Evolutionary conservation across 2,797 vertebrate genomes (phyloP).

Genomic region (Macropodus opercularis): DNA sequence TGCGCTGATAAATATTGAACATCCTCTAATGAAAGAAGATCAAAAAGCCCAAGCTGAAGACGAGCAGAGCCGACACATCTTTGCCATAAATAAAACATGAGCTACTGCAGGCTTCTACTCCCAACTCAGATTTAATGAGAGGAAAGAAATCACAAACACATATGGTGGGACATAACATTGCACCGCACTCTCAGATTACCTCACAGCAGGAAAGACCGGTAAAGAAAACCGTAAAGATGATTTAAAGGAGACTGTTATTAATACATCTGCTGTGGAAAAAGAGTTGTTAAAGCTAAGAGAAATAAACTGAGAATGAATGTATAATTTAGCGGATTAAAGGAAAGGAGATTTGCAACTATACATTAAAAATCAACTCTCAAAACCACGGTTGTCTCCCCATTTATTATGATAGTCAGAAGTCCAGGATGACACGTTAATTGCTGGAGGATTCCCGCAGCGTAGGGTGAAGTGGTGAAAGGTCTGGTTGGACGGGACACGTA

Average conservation of each 20-base stretch:
- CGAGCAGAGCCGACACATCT: conserved; percentile 71
- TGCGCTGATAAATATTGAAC: conserved; percentile 81
- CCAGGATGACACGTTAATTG: too few species aligned
- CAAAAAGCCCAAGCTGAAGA: conserved; percentile 78
- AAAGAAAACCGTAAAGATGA: conserved; percentile 48
- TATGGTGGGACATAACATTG: conserved; percentile 62
- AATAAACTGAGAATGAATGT: too few species aligned
- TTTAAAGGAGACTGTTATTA: conserved; percentile 46
- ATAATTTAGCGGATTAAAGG: too few species aligned
- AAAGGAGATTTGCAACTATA: too few species aligned
- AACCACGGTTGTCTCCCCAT: too few species aligned
- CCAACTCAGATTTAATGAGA: conserved; percentile 77
- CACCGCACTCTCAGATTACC: conserved; percentile 54
- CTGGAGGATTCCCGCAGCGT: too few species aligned
- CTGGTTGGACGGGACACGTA: too few species aligned
- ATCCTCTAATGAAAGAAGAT: conserved; percentile 81
- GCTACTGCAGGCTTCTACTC: conserved; percentile 70
- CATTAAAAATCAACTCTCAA: too few species aligned
- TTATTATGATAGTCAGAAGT: too few species aligned
- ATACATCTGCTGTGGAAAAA: conserved; percentile 51
- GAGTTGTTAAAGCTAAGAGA: conserved; percentile 17
- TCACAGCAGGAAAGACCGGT: conserved; percentile 40
- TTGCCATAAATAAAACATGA: conserved; percentile 79
- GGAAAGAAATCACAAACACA: conserved; percentile 68
- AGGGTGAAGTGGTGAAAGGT: too few species aligned